Conservation (phyloP, 92 coral and sea anemone species). For the Porites divaricata region DNA sequence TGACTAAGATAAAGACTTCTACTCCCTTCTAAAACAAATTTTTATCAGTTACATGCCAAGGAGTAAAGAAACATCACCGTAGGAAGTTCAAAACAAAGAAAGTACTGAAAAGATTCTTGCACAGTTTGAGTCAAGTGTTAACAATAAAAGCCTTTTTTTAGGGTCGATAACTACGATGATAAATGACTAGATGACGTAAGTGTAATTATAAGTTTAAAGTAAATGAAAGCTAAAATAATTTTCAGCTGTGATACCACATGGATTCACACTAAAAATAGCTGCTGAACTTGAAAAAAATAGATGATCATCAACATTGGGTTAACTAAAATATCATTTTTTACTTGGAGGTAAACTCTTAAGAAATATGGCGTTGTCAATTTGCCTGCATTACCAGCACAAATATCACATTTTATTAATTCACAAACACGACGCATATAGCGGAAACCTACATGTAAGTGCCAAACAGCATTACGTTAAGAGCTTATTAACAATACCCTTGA, state of each 20-base stretch:
- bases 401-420: not conserved
- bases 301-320: not conserved
- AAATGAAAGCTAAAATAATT: not conserved
- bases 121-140: not conserved
- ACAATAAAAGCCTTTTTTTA: not conserved
- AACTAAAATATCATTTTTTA: not conserved
- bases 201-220: not conserved
- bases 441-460: conserved; percentile 11
- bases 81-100: not conserved
- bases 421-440: not conserved
- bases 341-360: not conserved
- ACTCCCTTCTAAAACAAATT: not conserved
- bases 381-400: not conserved
- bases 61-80: not conserved
- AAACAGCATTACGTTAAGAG: conserved; percentile 2
- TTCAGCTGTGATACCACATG: not conserved
- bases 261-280: not conserved
- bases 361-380: not conserved
- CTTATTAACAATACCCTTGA: not conserved
- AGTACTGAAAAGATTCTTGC: not conserved
- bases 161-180: not conserved
- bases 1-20: too few species aligned
- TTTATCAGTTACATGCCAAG: not conserved
- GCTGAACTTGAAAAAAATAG: not conserved
- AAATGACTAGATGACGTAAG: too few species aligned